Percentiles rank a stretch among this genome's conserved stretches.
These are phyloP conservation scores for Habroteleia sp. DNA, from an alignment of 2,888 invertebrate genomes.

Conservation along the genomic window DNA sequence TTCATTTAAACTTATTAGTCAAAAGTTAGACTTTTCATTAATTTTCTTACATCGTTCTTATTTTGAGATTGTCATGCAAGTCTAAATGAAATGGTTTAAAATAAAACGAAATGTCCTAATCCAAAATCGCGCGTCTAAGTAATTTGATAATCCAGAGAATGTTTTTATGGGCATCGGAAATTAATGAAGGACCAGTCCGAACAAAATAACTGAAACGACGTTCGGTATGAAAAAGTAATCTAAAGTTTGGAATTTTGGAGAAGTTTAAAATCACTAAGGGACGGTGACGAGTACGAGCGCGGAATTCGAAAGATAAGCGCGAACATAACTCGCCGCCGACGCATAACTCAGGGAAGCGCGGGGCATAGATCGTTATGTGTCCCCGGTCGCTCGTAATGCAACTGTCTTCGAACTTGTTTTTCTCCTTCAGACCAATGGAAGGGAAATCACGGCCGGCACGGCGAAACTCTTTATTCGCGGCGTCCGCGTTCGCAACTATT, in stretches of 20 bases:
- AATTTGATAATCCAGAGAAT: conserved; percentile 7
- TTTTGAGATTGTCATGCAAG: too few species aligned
- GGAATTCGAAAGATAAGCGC: conserved; percentile 78
- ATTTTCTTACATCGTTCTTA: too few species aligned
- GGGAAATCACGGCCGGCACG: conserved; percentile 68
- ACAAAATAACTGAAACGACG: conserved; percentile 44
- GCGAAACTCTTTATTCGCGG: conserved; percentile 60
- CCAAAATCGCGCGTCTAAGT: conserved; percentile 1
- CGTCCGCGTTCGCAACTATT: conserved; percentile 26
- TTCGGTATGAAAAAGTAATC: conserved; percentile 56
- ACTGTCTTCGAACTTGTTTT: conserved; percentile 79
- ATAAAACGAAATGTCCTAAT: conserved; percentile 1
- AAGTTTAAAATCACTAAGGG: conserved; percentile 64
- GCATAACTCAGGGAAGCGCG: conserved; percentile 74
- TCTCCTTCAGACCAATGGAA: conserved; percentile 77
- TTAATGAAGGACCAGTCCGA: conserved; percentile 40
- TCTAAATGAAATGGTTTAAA: background rate
- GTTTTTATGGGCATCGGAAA: conserved; percentile 36
- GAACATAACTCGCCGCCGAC: conserved; percentile 74
- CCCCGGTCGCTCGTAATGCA: conserved; percentile 79
- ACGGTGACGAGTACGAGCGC: conserved; percentile 69
- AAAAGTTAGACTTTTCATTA: too few species aligned
- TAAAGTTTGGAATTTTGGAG: conserved; percentile 52
- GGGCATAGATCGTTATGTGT: conserved; percentile 76
- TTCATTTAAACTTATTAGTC: too few species aligned